These are phyloP conservation scores for Esox lucius DNA, from an alignment of 2,797 vertebrate species.

Conservation along the genomic window DNA sequence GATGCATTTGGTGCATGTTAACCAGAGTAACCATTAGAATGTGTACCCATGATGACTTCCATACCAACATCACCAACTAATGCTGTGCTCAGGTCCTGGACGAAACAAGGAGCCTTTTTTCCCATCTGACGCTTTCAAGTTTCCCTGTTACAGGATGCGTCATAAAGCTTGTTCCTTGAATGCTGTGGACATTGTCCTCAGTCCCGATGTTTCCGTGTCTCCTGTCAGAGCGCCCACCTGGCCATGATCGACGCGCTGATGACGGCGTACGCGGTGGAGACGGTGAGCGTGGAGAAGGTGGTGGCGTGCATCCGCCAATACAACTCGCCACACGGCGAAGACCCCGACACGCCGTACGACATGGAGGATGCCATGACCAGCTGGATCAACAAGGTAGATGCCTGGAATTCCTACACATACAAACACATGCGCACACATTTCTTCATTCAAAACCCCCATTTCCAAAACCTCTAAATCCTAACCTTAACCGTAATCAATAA, in stretches of 20 bases:
- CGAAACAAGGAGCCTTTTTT: too few relatives aligned
- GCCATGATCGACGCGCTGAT: constrained; percentile 95
- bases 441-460: too few relatives aligned
- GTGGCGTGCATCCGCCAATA: constrained; percentile 84
- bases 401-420: not conserved
- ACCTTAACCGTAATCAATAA: too few relatives aligned
- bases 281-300: constrained; percentile 89
- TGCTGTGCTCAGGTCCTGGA: too few relatives aligned
- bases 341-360: constrained; percentile 89
- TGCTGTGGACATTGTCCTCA: not conserved
- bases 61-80: not conserved
- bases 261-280: constrained; percentile 94
- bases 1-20: not conserved
- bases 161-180: too few relatives aligned
- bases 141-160: too few relatives aligned
- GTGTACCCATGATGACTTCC: not conserved
- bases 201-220: not conserved
- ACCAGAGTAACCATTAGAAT: constrained; percentile 8
- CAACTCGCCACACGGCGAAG: constrained; percentile 76
- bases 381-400: constrained; percentile 96
- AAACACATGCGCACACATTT: not conserved
- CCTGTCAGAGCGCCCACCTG: constrained; percentile 87
- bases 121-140: too few relatives aligned
- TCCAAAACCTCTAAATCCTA: too few relatives aligned
- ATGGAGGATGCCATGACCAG: constrained; percentile 90